These are phyloP conservation scores for Chrysopilus asiliformis DNA, from an alignment of 2,888 invertebrate species.

Conservation along the genomic window DNA sequence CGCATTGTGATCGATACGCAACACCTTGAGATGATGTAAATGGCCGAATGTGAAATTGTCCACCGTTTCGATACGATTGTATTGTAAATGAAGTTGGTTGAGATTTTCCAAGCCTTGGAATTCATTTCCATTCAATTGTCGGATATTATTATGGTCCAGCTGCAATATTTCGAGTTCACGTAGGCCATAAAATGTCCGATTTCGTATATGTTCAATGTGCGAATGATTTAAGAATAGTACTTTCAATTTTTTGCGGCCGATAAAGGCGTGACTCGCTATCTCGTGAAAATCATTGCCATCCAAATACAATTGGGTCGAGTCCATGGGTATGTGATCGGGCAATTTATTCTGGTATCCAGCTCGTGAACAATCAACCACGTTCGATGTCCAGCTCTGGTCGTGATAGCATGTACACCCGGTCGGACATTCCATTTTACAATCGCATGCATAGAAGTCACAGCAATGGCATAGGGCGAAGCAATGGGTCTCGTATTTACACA, in stretches of 20 bases:
- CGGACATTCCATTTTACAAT: conserved; percentile 95
- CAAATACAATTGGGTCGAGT: conserved; percentile 85
- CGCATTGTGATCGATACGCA: conserved; percentile 72
- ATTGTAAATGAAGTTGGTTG: conserved; percentile 74
- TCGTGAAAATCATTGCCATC: conserved; percentile 83
- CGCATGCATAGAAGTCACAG: conserved; percentile 94
- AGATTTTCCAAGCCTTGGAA: conserved; percentile 69
- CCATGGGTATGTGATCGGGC: conserved; percentile 85
- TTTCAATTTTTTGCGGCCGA: conserved; percentile 82
- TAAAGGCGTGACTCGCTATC: conserved; percentile 79
- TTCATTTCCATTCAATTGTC: conserved; percentile 69
- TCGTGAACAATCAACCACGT: conserved; percentile 81
- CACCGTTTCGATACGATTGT: conserved; percentile 68
- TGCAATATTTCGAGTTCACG: conserved; percentile 67
- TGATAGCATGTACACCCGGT: conserved; percentile 87
- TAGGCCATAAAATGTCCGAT: conserved; percentile 83
- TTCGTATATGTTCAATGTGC: conserved; percentile 69
- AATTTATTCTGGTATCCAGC: conserved; percentile 65
- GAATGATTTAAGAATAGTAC: conserved; percentile 81
- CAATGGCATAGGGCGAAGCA: conserved; percentile 92
- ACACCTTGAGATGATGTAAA: conserved; percentile 68
- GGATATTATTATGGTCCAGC: conserved; percentile 73
- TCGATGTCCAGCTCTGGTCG: conserved; percentile 85
- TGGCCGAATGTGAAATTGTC: conserved; percentile 75
- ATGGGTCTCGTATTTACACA: conserved; percentile 84